These are phyloP conservation scores for Hemicordylus capensis DNA, from an alignment of 2,113 vertebrate genomes.

Conservation along the genomic window DNA sequence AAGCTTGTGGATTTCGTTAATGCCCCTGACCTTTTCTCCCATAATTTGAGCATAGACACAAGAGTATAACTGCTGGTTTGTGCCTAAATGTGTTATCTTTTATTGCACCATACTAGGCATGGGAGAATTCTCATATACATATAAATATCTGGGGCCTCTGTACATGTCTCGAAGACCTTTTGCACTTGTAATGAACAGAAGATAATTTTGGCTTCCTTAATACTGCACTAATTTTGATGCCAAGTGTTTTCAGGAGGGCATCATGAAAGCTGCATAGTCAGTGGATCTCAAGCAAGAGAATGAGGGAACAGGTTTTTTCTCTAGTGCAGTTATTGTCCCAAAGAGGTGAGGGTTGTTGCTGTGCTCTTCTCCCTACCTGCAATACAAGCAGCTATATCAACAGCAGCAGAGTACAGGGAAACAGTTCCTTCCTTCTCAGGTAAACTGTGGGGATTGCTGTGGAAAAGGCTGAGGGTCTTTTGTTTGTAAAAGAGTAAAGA, in stretches of 20 bases:
- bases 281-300: background rate
- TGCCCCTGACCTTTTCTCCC: too few relatives aligned
- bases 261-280: background rate
- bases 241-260: background rate
- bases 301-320: background rate
- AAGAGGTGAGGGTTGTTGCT: too few relatives aligned
- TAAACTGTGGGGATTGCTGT: too few relatives aligned
- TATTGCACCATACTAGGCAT: background rate
- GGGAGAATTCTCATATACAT: background rate
- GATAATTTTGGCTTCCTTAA: background rate
- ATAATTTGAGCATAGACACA: background rate
- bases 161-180: background rate
- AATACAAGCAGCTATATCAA: too few relatives aligned
- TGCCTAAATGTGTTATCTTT: background rate
- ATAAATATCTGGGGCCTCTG: background rate
- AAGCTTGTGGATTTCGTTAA: too few relatives aligned
- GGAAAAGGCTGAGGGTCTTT: too few relatives aligned
- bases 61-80: background rate
- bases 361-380: too few relatives aligned
- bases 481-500: too few relatives aligned
- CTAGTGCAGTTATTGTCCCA: too few relatives aligned
- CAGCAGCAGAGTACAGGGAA: too few relatives aligned
- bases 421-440: too few relatives aligned
- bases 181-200: background rate
- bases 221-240: background rate